These are phyloP conservation scores for Diceros bicornis DNA, from an alignment of 2,797 vertebrate species.

Conservation along the genomic window DNA sequence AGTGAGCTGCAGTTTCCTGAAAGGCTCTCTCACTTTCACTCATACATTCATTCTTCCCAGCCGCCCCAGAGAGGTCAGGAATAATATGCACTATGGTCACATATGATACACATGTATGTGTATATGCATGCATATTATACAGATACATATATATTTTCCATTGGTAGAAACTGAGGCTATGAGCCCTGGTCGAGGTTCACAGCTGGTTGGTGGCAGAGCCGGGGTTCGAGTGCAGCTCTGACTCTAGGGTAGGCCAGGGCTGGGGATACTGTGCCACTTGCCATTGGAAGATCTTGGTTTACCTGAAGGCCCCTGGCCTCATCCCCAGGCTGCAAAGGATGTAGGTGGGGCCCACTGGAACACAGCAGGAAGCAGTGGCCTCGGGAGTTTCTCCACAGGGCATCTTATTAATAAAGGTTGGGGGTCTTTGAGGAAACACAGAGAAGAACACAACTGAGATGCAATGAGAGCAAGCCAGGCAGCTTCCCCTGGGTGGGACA, in stretches of 20 bases:
- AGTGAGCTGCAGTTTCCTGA: background rate
- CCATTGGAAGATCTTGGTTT: background rate
- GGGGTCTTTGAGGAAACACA: background rate
- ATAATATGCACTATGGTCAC: background rate
- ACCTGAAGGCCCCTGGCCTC: background rate
- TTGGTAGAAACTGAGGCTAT: background rate
- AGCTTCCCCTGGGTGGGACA: background rate
- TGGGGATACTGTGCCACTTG: background rate
- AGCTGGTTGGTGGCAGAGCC: background rate
- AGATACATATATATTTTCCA: background rate
- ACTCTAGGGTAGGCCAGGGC: background rate
- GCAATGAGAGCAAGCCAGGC: background rate
- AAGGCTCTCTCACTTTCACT: background rate
- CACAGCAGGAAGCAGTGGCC: background rate
- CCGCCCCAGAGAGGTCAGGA: background rate
- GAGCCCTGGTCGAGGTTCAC: background rate
- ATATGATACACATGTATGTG: background rate
- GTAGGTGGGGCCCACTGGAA: accelerated
- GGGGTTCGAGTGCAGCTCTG: background rate
- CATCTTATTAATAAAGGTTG: background rate
- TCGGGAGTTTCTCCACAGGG: background rate
- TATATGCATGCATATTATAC: background rate
- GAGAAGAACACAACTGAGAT: background rate
- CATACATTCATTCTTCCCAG: background rate
- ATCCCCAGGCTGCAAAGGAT: background rate